Conservation (phyloP, 2,797 vertebrate species). For the Hydrocynus forskahlii region DNA sequence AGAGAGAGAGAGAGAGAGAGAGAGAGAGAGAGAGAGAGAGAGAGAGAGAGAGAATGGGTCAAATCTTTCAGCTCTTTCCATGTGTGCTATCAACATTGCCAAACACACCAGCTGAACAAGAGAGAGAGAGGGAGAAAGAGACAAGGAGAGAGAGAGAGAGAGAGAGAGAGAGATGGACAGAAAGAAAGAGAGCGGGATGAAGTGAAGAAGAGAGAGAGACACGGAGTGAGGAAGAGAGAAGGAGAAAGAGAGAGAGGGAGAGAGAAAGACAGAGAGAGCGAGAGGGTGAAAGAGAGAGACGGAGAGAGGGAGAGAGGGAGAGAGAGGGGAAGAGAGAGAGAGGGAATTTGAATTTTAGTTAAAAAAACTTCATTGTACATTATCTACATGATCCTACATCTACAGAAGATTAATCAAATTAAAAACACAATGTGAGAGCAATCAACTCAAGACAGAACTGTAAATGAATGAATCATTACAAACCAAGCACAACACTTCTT, state of each 20-base stretch:
- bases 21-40: background rate
- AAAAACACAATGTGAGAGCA: too few species aligned
- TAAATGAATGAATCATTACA: too few species aligned
- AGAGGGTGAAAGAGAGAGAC: background rate
- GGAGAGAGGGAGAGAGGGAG: background rate
- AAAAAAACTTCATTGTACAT: too few species aligned
- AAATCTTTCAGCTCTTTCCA: too few species aligned
- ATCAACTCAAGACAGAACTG: too few species aligned
- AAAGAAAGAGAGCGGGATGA: too few species aligned
- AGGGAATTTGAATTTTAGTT: background rate
- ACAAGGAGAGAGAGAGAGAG: background rate
- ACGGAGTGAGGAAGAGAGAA: background rate
- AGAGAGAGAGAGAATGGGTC: background rate
- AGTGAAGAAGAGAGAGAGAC: background rate
- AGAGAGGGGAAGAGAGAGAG: background rate
- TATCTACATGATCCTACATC: too few species aligned
- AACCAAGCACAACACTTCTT: too few species aligned
- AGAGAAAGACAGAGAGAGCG: too few species aligned
- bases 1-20: background rate
- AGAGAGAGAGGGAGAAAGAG: background rate
- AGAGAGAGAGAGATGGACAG: too few species aligned
- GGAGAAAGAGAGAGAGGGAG: too few species aligned
- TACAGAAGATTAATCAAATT: too few species aligned
- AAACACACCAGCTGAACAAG: background rate
- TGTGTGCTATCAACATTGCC: background rate